Evolutionary conservation across 2,888 invertebrate species (phyloP), one percentile per base, ranked within the genome.

Genomic region (Ennomos quercinarius): DNA sequence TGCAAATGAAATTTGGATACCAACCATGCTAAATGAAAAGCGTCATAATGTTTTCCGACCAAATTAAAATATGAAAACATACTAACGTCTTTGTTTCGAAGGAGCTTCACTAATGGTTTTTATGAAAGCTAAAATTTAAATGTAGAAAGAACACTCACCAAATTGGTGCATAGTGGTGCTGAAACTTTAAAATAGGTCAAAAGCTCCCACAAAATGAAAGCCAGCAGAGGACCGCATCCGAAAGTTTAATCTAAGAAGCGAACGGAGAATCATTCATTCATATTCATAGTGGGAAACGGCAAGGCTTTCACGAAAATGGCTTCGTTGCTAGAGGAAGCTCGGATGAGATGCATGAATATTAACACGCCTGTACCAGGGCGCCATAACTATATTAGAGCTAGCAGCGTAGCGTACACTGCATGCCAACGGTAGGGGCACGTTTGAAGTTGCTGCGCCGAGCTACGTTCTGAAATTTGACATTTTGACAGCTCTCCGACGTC

Each of bases 401-500:
- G 81, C 77, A 65, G 71, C 73, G 79, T 61, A 57, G 48, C 64
- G 68, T 73, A 80, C 81, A 81, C 80, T 86, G 89, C 88, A 87
- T 79, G 87, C 86, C 86, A 81, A 80, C 86, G 83, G 86, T 84
- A 84, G 87, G 86, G 87, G 90, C 91, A 89, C 91, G 91, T 90
- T 91, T 91, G 90, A 91, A 91, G 87, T 91, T 89, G 86, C 79
- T 74, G 86, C 87, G 89, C 89, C 85, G 85, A 82, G 87, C 87
- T 81, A 83, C 86, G 90, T 90, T 86, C 91, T 87, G 91, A 92
- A 93, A 93, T 93, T 93, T 93, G 93, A 93, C 93, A 88, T 93
- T 93, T 93, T 93, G 93, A 93, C 93, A 93, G 93, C 85, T 88
- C 91, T 87, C 91, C 91, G 91, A 90, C 91, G 90, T 84, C 84